Evolutionary conservation across 2,888 invertebrate species (phyloP).

Genomic region (Aphelenchoides bicaudatus): DNA sequence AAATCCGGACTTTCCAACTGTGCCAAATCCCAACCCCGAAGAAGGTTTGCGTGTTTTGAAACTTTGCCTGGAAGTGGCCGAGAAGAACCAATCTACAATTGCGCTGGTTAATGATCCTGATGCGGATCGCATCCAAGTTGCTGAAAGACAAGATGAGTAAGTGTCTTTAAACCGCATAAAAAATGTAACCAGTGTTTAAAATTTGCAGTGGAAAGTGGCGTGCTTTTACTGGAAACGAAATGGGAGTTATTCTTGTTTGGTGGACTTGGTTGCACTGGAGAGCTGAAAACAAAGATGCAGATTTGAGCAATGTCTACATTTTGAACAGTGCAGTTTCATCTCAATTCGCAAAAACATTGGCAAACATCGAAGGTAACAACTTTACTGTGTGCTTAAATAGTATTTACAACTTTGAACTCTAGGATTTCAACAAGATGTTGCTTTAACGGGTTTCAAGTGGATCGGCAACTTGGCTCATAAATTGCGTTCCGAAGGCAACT

Average conservation of each 20-base stretch:
- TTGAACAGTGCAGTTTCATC: conserved; percentile 92
- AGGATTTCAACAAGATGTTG: conserved; percentile 68
- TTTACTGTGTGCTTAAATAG: conserved; percentile 63
- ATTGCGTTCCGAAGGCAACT: conserved; percentile 71
- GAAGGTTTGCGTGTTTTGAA: conserved; percentile 71
- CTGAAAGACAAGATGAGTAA: conserved; percentile 74
- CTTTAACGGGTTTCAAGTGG: conserved; percentile 98
- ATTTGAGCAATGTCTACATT: conserved; percentile 71
- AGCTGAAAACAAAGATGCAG: conserved; percentile 61
- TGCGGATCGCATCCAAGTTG: conserved; percentile 89
- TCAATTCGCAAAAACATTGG: conserved; percentile 81
- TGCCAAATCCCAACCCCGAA: conserved; percentile 95
- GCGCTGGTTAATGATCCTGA: conserved; percentile 97
- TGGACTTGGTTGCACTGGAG: conserved; percentile 74
- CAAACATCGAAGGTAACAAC: conserved; percentile 71
- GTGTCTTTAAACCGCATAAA: conserved; percentile 22
- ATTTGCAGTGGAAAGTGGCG: conserved; percentile 75
- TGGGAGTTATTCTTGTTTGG: conserved; percentile 88
- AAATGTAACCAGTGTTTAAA: not conserved
- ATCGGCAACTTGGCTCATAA: conserved; percentile 85
- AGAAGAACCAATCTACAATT: conserved; percentile 69
- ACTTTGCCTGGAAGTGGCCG: conserved; percentile 76
- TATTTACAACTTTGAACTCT: conserved; percentile 16
- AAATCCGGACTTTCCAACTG: conserved; percentile 94
- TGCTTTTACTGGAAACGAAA: conserved; percentile 88